phyloP scores from a whole-genome alignment of 1,140 invertebrate genomes.

The Agraylea sexmaculata region DNA sequence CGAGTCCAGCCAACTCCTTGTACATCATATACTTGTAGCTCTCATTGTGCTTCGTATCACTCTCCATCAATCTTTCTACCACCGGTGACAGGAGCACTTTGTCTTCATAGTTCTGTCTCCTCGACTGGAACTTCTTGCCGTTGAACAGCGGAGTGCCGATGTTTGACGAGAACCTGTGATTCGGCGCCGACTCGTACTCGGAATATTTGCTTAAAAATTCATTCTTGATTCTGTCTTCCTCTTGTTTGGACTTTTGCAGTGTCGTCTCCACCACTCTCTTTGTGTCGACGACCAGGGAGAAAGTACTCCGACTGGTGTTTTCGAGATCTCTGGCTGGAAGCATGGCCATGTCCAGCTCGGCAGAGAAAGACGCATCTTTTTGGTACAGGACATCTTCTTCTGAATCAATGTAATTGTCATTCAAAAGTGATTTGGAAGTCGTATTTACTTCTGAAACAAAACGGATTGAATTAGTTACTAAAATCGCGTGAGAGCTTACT shows the following conservation, averaged over 20 bases:
- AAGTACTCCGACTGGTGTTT: slow-evolving; percentile 9
- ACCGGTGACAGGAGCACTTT: slow-evolving; percentile 12
- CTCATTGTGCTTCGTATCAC: slow-evolving; percentile 25
- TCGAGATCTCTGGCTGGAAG: slow-evolving; percentile 17
- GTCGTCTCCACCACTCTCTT: no score
- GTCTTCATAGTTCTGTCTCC: slow-evolving; percentile 4
- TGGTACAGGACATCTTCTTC: slow-evolving; percentile 70
- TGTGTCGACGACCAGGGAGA: no score
- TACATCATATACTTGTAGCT: slow-evolving; percentile 29
- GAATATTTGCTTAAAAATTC: no score
- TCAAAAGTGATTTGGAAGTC: slow-evolving; percentile 41
- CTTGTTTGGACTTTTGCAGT: no score
- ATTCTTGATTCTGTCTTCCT: no score
- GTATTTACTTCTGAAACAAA: slow-evolving; percentile 57
- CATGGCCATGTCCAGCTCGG: slow-evolving; percentile 46
- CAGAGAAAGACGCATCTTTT: slow-evolving; percentile 70
- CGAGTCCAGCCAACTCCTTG: slow-evolving; percentile 32
- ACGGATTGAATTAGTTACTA: slow-evolving; percentile 14
- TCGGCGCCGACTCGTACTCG: slow-evolving; percentile 6
- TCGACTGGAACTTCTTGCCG: slow-evolving; percentile 5
- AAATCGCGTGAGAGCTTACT: no score
- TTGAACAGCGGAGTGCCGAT: slow-evolving; percentile 15
- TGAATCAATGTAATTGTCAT: slow-evolving; percentile 42
- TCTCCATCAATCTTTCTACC: slow-evolving; percentile 15
- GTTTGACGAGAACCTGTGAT: slow-evolving; percentile 2